These are phyloP conservation scores for Macrophya alboannulata DNA, from an alignment of 2,888 invertebrate genomes.

Conservation along the genomic window DNA sequence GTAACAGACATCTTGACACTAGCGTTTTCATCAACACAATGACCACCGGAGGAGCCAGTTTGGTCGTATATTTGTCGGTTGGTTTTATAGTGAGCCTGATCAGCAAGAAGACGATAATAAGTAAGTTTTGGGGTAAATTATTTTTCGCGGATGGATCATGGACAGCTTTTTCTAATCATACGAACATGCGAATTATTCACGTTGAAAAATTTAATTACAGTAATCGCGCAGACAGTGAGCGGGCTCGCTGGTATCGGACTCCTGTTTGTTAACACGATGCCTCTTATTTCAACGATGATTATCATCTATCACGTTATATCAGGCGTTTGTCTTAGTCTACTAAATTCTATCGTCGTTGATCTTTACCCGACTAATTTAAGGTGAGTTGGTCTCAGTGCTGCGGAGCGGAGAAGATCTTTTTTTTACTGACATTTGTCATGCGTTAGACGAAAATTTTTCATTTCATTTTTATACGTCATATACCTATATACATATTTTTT, in stretches of 20 bases:
- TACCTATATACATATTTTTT: no score
- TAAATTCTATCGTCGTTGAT: constrained; percentile 61
- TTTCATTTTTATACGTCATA: no score
- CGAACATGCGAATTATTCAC: not conserved
- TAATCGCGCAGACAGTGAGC: constrained; percentile 50
- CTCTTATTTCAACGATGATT: constrained; percentile 56
- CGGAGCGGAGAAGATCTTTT: not conserved
- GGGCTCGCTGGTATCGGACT: constrained; percentile 58
- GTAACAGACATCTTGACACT: constrained; percentile 52
- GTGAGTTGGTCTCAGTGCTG: constrained; percentile 13
- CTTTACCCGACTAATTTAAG: constrained; percentile 63
- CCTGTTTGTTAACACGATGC: constrained; percentile 54
- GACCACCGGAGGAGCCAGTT: constrained; percentile 59
- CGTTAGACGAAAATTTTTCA: not conserved
- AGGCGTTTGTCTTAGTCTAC: constrained; percentile 59
- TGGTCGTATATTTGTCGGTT: constrained; percentile 56
- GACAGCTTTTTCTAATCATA: not conserved
- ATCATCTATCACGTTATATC: constrained; percentile 58
- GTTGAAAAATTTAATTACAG: constrained; percentile 40
- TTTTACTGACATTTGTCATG: not conserved
- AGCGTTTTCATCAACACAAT: constrained; percentile 60
- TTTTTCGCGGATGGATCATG: no score
- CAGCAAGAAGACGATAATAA: constrained; percentile 56
- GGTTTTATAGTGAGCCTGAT: constrained; percentile 58
- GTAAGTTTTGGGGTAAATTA: not conserved